phyloP scores from a whole-genome alignment of 2,113 vertebrate genomes.

The Peromyscus polionotus region DNA sequence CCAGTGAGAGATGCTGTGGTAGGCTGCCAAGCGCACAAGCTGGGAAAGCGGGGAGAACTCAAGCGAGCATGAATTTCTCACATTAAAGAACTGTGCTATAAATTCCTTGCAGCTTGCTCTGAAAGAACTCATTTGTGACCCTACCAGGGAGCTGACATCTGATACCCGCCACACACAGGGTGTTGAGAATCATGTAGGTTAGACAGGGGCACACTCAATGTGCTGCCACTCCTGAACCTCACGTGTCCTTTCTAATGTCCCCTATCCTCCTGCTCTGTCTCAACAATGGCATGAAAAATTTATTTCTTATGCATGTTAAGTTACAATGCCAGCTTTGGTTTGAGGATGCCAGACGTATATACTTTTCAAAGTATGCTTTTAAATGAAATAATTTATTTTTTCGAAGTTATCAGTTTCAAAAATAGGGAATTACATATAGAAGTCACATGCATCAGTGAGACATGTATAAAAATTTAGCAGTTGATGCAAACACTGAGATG shows the following conservation, averaged over 20 bases:
- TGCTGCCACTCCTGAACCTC: accelerated
- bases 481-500: neutral
- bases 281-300: neutral
- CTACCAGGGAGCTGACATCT: neutral
- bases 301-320: neutral
- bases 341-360: neutral
- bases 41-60: neutral
- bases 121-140: neutral
- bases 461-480: neutral
- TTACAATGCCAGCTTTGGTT: neutral
- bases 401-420: neutral
- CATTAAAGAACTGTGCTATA: neutral
- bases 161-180: neutral
- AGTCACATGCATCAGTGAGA: neutral
- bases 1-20: neutral
- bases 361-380: neutral
- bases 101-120: neutral
- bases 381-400: neutral
- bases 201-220: too few relatives aligned
- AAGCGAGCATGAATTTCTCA: neutral
- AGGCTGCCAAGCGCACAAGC: neutral
- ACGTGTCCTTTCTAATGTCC: too few relatives aligned
- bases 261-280: neutral
- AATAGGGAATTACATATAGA: neutral
- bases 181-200: neutral